Evolutionary conservation across 2,888 invertebrate species (phyloP).

Genomic region (Macrosiphum euphorbiae): DNA sequence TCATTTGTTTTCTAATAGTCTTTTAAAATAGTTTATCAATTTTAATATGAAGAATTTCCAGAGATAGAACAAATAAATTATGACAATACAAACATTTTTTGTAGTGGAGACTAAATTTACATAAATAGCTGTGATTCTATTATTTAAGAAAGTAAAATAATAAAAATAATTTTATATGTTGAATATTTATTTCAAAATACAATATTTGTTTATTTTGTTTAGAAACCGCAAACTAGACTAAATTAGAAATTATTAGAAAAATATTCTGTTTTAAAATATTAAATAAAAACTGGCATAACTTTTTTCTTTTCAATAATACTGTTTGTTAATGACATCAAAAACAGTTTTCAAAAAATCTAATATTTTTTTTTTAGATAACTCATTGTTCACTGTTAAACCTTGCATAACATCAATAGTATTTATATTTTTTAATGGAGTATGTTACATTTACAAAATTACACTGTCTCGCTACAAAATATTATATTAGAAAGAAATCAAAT

Average conservation of each 20-base stretch:
- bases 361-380: background rate
- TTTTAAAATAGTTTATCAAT: background rate
- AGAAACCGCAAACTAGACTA: background rate
- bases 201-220: background rate
- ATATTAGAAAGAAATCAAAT: background rate
- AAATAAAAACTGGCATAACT: too few species aligned
- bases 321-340: too few species aligned
- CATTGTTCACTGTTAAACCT: background rate
- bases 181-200: background rate
- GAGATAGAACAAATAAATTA: background rate
- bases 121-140: background rate
- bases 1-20: background rate
- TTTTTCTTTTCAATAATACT: too few species aligned
- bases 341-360: too few species aligned
- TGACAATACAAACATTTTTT: background rate
- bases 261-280: background rate
- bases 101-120: background rate
- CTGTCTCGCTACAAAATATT: background rate
- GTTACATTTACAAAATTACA: background rate
- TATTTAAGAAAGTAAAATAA: too few species aligned
- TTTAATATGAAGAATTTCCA: background rate
- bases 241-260: background rate
- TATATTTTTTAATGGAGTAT: background rate
- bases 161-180: background rate
- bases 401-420: background rate